Base-by-base conservation (phyloP, 2,888 invertebrate species). In the Platycheirus albimanus region DNA sequence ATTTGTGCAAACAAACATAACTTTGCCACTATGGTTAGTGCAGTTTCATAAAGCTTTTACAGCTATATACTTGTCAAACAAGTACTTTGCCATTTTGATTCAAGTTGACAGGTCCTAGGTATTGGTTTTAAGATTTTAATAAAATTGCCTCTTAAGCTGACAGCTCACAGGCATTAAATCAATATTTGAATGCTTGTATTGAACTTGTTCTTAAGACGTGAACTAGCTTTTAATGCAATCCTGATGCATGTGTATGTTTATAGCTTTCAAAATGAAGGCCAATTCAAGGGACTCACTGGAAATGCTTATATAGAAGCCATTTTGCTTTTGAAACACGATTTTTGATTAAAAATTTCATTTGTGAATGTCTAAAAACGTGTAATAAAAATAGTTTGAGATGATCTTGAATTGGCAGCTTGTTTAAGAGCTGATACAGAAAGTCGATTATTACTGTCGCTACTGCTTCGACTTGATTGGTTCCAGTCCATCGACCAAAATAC, bases 41-140 rank as follows among this genome's bases (percentile, higher is more conserved):
- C 20, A 54, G 36, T 36, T 54, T 54, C 36, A 54, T n/a, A 54
- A 20, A 36, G 36, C 54, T 38, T 52, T 33, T 19, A 30, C 6
- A 11, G 17, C 33, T 19, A 33, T 33, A 56, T 36, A 56, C 11
- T 20, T 56, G 38, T 10, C 24, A 56, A 56, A 56, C 56, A 41
- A 56, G 54, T 13, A 56, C 38, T 56, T 56, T 41, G 56, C 15
- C 24, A 10, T 38, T 41, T 56, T 38, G 38, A 56, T 56, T 56
- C 10, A 38, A 38, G 28, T 13, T 58, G 58, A 41, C 58, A 41
- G 41, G 15, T 36, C 19, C n/a, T 3, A 13, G 11, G 45, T 54
- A 54, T 58, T 41, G 15, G 24, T 41, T 58, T 41, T 15, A 2
- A 58, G 20, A 15, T 13, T 11, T 15, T 28, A 41, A 41, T 41